Base-by-base conservation (phyloP, 2,888 invertebrate species). In the Galeruca laticollis region DNA sequence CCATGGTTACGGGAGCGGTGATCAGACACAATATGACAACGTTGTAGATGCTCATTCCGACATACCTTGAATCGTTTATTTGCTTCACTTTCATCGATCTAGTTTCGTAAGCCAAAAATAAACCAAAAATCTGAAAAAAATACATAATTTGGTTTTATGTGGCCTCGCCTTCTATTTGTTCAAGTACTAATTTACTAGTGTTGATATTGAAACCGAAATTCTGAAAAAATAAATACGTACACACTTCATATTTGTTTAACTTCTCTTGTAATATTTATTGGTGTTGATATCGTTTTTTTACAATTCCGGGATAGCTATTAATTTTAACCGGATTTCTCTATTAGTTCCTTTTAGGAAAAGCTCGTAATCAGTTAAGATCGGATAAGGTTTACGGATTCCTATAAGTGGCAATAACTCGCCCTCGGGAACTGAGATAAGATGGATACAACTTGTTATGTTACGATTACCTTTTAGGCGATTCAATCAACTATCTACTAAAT, bases 41-140 rank as follows among this genome's bases (percentile, higher is more conserved):
- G 86, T 99, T 99, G 89, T 99, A 99, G 84, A 99, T 99, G 83
- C 98, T 96, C 96, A 99, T 97, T 76, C 98, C 98, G 31, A 99
- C 98, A 85, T 98, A 97, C 81, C 98, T 91, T 0, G 98, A 97
- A 87, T 99, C 99, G 87, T 99, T 99, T 82, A 99, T 96, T 87
- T 97, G 96, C 77, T 95, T 93, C 68, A 99, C 93, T 88, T 99
- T 99, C 76, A 99, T 94, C 75, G 97, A 98, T 65, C 99, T 90
- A 1, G 98, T 99, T 86, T 99, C 99, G 85, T 99, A 99, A 2
- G 99, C 97, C 78, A 99, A 88, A 86, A 99, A 99, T 67, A 99
- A 89, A 1, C 99, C 99, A 83, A 99, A 98, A 6, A 99, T 94
- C 75, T 85, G 72, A 61, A 84, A 82, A 70, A 57, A 35, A 64